Conservation (phyloP, 2,797 vertebrate genomes). For the Anguilla anguilla region DNA sequence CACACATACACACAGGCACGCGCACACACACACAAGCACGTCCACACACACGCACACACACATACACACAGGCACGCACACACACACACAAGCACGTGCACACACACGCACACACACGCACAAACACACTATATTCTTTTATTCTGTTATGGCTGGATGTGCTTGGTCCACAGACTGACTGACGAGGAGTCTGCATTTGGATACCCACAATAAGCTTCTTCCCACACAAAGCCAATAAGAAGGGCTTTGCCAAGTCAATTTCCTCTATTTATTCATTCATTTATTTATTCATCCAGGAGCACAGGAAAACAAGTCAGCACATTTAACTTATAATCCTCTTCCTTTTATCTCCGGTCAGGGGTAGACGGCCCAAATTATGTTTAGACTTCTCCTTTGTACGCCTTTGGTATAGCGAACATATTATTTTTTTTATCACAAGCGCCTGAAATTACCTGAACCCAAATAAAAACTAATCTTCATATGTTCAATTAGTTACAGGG, state of each 20-base stretch:
- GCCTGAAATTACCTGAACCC: background rate
- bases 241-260: constrained; percentile 54
- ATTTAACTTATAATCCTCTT: constrained; percentile 46
- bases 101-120: background rate
- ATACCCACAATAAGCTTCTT: constrained; percentile 70
- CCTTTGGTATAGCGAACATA: background rate
- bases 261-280: constrained; percentile 36
- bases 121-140: background rate
- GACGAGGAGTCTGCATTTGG: constrained; percentile 55
- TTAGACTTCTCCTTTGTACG: background rate
- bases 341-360: constrained; percentile 15
- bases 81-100: no score
- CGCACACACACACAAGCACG: background rate
- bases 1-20: no score
- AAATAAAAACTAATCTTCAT: background rate
- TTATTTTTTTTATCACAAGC: background rate
- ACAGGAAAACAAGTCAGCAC: background rate
- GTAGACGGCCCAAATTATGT: background rate
- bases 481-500: background rate
- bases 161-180: constrained; percentile 48
- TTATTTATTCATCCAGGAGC: constrained; percentile 32
- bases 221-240: constrained; percentile 34
- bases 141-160: constrained; percentile 50
- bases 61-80: background rate
- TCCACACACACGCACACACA: no score